These are phyloP conservation scores for Anodontia alba DNA, from an alignment of 2,888 invertebrate genomes.

Conservation along the genomic window DNA sequence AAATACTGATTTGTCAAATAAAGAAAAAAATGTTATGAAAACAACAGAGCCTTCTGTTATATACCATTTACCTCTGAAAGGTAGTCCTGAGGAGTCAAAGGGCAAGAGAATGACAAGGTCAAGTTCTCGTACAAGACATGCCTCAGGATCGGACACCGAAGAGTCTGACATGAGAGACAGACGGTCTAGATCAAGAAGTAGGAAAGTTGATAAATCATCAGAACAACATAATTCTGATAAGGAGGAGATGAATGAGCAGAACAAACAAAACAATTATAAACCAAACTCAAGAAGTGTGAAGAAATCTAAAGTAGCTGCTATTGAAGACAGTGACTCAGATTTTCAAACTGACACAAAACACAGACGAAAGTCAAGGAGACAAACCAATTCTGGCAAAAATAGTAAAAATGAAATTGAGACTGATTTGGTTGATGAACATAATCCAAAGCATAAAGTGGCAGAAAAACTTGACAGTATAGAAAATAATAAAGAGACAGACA, in stretches of 20 bases:
- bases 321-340: conserved; percentile 19
- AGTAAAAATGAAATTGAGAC: background rate
- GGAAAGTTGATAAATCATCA: background rate
- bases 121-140: background rate
- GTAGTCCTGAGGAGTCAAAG: conserved; percentile 22
- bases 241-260: background rate
- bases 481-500: background rate
- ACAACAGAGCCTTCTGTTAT: conserved; percentile 8
- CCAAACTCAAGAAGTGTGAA: background rate
- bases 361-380: background rate
- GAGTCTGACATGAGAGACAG: background rate
- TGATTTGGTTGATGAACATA: background rate
- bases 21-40: background rate
- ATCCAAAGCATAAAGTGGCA: background rate
- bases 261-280: background rate
- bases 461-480: background rate
- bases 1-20: background rate
- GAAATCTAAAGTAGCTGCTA: background rate
- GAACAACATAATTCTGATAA: background rate
- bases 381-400: background rate
- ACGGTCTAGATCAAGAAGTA: background rate
- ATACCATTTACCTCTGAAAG: conserved; percentile 37
- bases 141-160: background rate
- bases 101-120: background rate
- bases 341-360: background rate